Evolutionary conservation across 2,113 vertebrate genomes (phyloP).

Genomic region (Spea multiplicata): DNA sequence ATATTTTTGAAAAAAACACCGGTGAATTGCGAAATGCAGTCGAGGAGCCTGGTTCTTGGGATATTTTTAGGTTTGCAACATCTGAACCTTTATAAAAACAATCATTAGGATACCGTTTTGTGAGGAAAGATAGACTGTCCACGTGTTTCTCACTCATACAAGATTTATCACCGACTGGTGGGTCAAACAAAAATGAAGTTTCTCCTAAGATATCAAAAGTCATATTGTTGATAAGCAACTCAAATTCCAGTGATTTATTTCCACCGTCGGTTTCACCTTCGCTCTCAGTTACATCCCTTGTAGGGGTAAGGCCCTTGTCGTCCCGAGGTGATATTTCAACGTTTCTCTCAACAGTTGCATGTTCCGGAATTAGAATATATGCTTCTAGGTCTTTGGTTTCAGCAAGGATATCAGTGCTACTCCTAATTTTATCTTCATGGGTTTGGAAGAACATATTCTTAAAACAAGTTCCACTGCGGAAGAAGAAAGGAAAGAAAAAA

Average conservation of each 20-base stretch:
- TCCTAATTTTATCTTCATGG: too few species aligned
- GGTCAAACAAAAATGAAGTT: neutral
- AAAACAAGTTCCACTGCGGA: too few species aligned
- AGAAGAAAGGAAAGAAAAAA: too few species aligned
- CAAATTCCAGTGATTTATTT: slow-evolving; percentile 1
- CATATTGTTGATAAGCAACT: neutral
- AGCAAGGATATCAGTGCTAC: too few species aligned
- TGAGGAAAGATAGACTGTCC: neutral
- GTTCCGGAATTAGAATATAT: neutral
- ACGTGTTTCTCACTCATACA: too few species aligned
- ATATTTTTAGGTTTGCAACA: neutral
- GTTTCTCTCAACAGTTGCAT: neutral
- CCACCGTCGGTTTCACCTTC: neutral
- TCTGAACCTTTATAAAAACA: neutral
- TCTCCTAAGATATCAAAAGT: slow-evolving; percentile 12
- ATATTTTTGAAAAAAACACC: neutral
- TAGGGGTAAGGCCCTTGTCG: neutral
- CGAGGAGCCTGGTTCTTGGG: neutral
- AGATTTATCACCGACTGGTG: neutral
- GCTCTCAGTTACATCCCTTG: neutral
- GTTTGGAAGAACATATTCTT: too few species aligned
- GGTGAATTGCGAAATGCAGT: neutral
- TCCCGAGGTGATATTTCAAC: neutral
- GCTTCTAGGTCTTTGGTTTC: neutral
- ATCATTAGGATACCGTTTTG: neutral